Evolutionary conservation across 2,888 invertebrate species (phyloP), one percentile per base, ranked within the genome.

Genomic region (Nezara viridula): DNA sequence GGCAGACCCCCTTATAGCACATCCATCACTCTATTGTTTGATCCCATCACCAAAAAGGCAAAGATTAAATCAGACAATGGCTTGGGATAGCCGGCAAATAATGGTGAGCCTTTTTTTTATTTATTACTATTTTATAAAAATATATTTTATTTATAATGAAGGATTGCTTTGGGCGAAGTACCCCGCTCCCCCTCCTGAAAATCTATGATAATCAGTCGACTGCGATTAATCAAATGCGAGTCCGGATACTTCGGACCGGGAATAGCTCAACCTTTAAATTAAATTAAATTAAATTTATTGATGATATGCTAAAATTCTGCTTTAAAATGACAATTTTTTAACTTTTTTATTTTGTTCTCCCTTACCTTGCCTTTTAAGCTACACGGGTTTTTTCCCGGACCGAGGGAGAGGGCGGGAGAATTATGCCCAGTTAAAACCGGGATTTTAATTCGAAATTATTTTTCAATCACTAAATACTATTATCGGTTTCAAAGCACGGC

Each of bases 1-100:
- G 73, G 24, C 66, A 9, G 73, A 73, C 4, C 32, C 32, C n/a
- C 73, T 73, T 19, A 9, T 5, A 32, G 73, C 37, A 6, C 73
- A 73, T 73, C 73, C 73, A 73, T 73, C 73, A 73, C 73, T 73
- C 37, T 12, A 37, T 73, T 73, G 73, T 73, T 73, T 73, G 73
- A 73, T 32, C 44, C 44, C 16, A 73, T 73, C 32, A 32, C 73
- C 37, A 73, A 73, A 73, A 32, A 73, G 32, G 44, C 44, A 44
- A 44, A 44, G 44, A 44, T 44, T 44, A 73, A 73, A 73, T 73
- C 73, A 37, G 73, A 73, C 32, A 73, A 73, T 19, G 73, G 37
- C 27, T 73, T 6, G 73, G 16, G 73, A 3, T 73, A 73, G 37
- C 73, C 44, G 44, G 7, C 73, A 73, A 73, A 73, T 55, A 55